Evolutionary conservation across 1,140 invertebrate genomes (phyloP).

Genomic region (Lucilia sericata): DNA sequence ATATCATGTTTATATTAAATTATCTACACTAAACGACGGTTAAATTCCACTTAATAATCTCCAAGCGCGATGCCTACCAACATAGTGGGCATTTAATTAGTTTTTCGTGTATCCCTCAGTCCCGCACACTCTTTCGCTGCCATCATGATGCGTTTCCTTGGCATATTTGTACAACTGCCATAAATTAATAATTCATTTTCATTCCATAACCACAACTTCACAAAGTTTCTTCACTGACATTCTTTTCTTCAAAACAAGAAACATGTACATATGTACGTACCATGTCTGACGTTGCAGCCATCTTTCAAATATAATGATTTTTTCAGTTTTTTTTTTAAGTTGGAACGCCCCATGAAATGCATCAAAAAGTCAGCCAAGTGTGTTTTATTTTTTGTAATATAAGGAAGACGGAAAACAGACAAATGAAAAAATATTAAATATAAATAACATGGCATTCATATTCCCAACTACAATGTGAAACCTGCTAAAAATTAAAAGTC

Average conservation of each 20-base stretch:
- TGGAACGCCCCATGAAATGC: constrained; percentile 28
- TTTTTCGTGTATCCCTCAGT: not conserved
- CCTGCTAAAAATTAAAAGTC: not conserved
- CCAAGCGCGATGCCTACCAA: not conserved
- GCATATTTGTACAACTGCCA: constrained; percentile 14
- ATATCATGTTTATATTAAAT: constrained; percentile 25
- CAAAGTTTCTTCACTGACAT: constrained; percentile 10
- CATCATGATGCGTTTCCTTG: not conserved
- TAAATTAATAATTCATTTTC: constrained; percentile 28
- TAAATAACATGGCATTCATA: constrained; percentile 27
- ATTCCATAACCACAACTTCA: not conserved
- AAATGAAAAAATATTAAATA: not conserved
- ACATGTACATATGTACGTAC: not conserved
- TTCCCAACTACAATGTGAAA: not conserved
- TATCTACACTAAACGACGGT: constrained; percentile 15
- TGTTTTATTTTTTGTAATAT: not conserved
- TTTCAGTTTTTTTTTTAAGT: not conserved
- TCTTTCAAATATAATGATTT: constrained; percentile 21
- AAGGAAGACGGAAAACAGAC: not conserved
- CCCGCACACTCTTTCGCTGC: not conserved
- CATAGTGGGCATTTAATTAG: constrained; percentile 26
- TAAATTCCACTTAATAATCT: constrained; percentile 24
- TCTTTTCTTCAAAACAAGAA: not conserved
- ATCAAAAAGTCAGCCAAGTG: constrained; percentile 25
- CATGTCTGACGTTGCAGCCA: not conserved